Percentiles rank a stretch among this genome's conserved stretches.
These are phyloP conservation scores for Eristalis pertinax DNA, from an alignment of 2,888 invertebrate genomes.

Conservation along the genomic window DNA sequence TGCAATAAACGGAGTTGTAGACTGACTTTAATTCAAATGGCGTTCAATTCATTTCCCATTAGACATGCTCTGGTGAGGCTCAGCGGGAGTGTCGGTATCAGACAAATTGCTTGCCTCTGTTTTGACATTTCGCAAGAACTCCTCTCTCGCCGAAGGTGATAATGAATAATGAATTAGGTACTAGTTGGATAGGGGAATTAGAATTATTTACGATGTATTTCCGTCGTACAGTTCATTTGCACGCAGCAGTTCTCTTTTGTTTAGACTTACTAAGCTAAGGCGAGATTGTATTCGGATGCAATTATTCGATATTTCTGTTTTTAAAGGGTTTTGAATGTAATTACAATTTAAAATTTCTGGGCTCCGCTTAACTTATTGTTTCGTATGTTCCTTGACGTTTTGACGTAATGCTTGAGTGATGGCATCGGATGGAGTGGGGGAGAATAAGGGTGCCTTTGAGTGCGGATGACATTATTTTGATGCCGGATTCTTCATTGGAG, in stretches of 20 bases:
- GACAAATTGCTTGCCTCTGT: conserved; percentile 63
- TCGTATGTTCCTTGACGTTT: no score
- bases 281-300: no score
- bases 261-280: no score
- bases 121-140: conserved; percentile 27
- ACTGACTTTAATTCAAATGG: conserved; percentile 52
- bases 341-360: neutral
- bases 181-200: neutral
- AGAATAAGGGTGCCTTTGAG: no score
- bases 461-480: no score
- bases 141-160: conserved; percentile 29
- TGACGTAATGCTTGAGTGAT: no score
- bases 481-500: no score
- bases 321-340: no score
- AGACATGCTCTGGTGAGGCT: conserved; percentile 34
- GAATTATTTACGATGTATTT: neutral
- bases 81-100: conserved; percentile 55
- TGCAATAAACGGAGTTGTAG: conserved; percentile 61
- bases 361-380: neutral
- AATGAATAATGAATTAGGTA: conserved; percentile 48
- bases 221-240: no score
- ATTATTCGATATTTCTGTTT: no score
- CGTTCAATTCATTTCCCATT: conserved; percentile 61
- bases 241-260: no score
- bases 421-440: no score